A percentile compares a stretch with the other conserved stretches of the same genome.
Conservation (phyloP, 2,113 vertebrate genomes). For the Suricata suricatta region DNA sequence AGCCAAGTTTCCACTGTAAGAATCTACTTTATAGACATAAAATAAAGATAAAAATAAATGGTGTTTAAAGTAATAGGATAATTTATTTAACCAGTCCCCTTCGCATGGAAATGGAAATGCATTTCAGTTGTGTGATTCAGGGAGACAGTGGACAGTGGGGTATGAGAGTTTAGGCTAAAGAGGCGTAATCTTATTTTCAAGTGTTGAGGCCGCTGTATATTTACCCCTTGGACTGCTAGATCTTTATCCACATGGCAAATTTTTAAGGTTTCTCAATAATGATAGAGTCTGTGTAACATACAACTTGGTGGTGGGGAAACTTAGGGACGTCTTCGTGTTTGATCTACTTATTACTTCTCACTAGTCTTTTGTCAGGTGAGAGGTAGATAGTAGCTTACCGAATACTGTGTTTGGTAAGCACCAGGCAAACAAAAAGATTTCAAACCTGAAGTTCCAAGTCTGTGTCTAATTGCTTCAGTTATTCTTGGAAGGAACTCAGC, state of each 20-base stretch:
- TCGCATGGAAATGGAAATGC: background rate
- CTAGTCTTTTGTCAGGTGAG: background rate
- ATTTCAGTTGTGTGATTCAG: background rate
- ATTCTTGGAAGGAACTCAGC: conserved; percentile 1
- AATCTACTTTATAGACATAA: background rate
- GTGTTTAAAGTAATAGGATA: background rate
- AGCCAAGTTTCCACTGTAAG: background rate
- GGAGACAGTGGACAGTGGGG: background rate
- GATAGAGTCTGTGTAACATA: background rate
- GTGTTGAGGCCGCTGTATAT: background rate
- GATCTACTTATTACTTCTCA: background rate
- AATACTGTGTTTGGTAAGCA: background rate
- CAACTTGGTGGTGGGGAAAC: background rate
- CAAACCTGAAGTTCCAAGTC: background rate
- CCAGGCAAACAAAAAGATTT: background rate
- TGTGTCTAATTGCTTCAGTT: background rate
- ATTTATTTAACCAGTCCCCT: background rate
- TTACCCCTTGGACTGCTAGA: background rate
- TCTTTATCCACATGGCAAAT: background rate
- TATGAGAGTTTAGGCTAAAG: background rate
- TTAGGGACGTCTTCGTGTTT: background rate
- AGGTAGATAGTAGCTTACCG: background rate
- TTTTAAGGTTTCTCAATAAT: background rate
- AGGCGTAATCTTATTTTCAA: background rate
- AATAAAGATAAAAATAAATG: background rate